Percentiles rank a stretch among this genome's conserved stretches.
Conservation (phyloP, 2,113 vertebrate species). For the Ameiurus melas region DNA sequence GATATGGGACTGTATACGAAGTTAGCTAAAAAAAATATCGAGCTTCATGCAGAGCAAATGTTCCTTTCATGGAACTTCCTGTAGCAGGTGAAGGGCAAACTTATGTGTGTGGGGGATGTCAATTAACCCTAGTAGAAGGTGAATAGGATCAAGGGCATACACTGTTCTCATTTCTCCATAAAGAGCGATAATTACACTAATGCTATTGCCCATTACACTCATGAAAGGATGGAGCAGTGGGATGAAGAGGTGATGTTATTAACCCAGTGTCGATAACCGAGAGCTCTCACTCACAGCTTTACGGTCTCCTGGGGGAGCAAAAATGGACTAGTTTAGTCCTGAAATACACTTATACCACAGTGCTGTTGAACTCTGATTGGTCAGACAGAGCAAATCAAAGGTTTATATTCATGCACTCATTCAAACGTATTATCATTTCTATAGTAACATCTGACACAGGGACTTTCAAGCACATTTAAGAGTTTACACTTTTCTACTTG, state of each 20-base stretch:
- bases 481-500: neutral
- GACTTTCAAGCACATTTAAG: neutral
- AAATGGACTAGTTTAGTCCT: neutral
- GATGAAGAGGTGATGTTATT: slow-evolving; percentile 1
- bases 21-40: neutral
- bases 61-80: neutral
- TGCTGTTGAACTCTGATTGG: neutral
- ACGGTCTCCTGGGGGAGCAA: neutral
- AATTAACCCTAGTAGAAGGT: slow-evolving; percentile 21
- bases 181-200: slow-evolving; percentile 19
- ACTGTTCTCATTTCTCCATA: slow-evolving; percentile 1
- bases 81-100: neutral
- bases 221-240: neutral
- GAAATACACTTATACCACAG: neutral
- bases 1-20: neutral
- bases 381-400: neutral
- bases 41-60: neutral
- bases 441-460: neutral
- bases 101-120: neutral
- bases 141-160: slow-evolving; percentile 1
- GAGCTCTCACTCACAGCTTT: neutral
- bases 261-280: neutral
- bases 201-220: slow-evolving; percentile 2
- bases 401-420: neutral
- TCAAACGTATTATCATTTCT: neutral